Evolutionary conservation across 2,888 invertebrate species (phyloP).

Genomic region (Phalera bucephala): DNA sequence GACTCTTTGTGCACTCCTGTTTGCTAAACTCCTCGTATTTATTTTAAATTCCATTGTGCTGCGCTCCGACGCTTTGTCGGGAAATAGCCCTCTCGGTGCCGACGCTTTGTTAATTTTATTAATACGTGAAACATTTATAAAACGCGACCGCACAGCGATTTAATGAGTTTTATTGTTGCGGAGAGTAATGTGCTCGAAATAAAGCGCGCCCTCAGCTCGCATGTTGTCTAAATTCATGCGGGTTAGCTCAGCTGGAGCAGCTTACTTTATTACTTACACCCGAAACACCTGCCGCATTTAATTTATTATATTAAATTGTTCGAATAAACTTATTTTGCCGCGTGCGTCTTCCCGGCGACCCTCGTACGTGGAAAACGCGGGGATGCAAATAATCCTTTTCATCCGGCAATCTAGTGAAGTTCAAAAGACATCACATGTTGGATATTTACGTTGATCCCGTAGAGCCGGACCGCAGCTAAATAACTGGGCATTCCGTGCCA

Average conservation of each 20-base stretch:
- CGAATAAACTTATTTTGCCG: slow-evolving; percentile 38
- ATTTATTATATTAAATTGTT: slow-evolving; percentile 47
- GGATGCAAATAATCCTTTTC: slow-evolving; percentile 59
- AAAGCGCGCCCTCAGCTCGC: slow-evolving; percentile 59
- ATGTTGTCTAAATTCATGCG: slow-evolving; percentile 56
- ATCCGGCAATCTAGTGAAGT: slow-evolving; percentile 51
- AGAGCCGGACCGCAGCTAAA: slow-evolving; percentile 61
- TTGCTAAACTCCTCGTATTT: slow-evolving; percentile 81
- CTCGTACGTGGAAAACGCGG: slow-evolving; percentile 26
- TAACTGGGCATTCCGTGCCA: slow-evolving; percentile 66
- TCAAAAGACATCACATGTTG: slow-evolving; percentile 58
- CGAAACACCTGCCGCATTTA: slow-evolving; percentile 56
- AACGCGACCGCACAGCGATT: slow-evolving; percentile 75
- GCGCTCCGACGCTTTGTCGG: slow-evolving; percentile 73
- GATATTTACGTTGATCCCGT: slow-evolving; percentile 68
- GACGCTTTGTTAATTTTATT: slow-evolving; percentile 81
- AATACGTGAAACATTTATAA: slow-evolving; percentile 82
- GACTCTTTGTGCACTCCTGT: slow-evolving; percentile 73
- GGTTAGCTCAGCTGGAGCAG: slow-evolving; percentile 56
- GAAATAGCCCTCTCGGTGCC: slow-evolving; percentile 72
- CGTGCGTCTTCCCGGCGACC: slow-evolving; percentile 11
- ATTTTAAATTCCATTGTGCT: slow-evolving; percentile 80
- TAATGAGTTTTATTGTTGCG: slow-evolving; percentile 81
- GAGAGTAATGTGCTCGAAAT: slow-evolving; percentile 72
- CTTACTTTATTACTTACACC: slow-evolving; percentile 54